Base-by-base conservation (phyloP, 2,888 invertebrate species). In the Hecatera dysodea region DNA sequence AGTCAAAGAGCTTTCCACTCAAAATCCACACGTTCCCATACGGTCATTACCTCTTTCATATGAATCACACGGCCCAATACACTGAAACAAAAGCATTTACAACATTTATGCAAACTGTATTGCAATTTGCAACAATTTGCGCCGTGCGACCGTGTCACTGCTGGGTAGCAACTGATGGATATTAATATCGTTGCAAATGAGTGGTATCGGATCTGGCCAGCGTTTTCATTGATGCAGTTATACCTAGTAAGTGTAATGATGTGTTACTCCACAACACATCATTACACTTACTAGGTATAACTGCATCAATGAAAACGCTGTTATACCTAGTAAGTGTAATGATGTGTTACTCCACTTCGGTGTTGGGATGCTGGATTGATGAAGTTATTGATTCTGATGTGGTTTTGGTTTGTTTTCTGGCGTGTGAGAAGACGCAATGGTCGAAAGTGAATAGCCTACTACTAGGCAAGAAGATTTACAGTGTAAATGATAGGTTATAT, bases 101-200 rank as follows among this genome's bases (percentile, higher is more conserved):
- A 66, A 24, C n/a, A 66, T 60, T 52, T 22, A 52, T 36, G 39
- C 11, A 55, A 67, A 64, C 67, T 56, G 61, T 60, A 60, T 66
- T 27, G 22, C 59, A 78, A 78, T 77, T 77, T 22, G 33, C 72
- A 59, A 65, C 78, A 67, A 81, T 70, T 78, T 60, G 66, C 33
- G 68, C 27, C 52, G 17, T 12, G 36, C 22, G 36, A 22, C 44
- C 59, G 22, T 67, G 75, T 69, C 72, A 73, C 42, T 69, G 60
- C 64, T 29, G 24, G 53, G 39, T 46, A 60, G 56, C 22, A 53
- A 65, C 55, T 67, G 67, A 76, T 71, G 68, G 67, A 63, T 82
- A 82, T 83, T 80, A 81, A 80, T 82, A 73, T 48, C 68, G 56
- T 57, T 56, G 67, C 71, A 79, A 83, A 82, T 78, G 73, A 78